Conservation (phyloP, 1,140 invertebrate genomes). For the Zelostemma sp. region DNA sequence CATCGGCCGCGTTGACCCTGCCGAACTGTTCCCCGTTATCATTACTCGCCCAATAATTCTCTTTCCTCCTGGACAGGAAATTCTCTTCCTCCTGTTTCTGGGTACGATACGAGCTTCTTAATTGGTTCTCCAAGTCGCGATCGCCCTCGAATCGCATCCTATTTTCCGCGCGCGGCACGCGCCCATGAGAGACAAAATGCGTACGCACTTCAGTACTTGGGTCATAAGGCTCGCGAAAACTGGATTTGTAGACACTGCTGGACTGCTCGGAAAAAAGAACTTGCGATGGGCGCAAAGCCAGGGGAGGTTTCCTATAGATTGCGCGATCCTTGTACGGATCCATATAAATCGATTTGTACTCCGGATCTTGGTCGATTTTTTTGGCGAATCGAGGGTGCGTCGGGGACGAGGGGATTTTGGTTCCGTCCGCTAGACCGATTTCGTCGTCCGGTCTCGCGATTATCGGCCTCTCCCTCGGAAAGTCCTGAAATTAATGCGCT, state of each 20-base stretch:
- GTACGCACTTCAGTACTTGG: slow-evolving; percentile 53
- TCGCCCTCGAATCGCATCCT: too few relatives aligned
- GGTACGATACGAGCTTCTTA: slow-evolving; percentile 64
- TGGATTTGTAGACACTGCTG: slow-evolving; percentile 26
- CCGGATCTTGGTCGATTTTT: slow-evolving; percentile 66
- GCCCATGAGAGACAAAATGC: slow-evolving; percentile 57
- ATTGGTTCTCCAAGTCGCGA: too few relatives aligned
- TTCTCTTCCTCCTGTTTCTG: slow-evolving; percentile 25
- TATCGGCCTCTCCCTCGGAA: slow-evolving; percentile 61
- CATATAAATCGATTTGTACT: slow-evolving; percentile 65
- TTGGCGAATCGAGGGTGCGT: slow-evolving; percentile 48
- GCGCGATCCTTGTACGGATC: slow-evolving; percentile 54
- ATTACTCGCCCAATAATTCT: slow-evolving; percentile 59
- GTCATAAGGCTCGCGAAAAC: slow-evolving; percentile 38
- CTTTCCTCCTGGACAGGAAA: slow-evolving; percentile 51
- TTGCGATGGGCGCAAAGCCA: slow-evolving; percentile 38
- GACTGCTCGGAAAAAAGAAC: slow-evolving; percentile 34
- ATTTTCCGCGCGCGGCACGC: slow-evolving; percentile 53
- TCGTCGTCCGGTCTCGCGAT: slow-evolving; percentile 60
- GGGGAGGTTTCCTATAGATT: slow-evolving; percentile 50
- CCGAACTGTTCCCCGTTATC: slow-evolving; percentile 55
- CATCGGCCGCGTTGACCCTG: slow-evolving; percentile 44
- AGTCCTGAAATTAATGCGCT: slow-evolving; percentile 59
- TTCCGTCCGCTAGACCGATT: slow-evolving; percentile 64
- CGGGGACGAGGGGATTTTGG: slow-evolving; percentile 54